Base-by-base conservation (phyloP, 2,797 vertebrate genomes). In the Chromobotia macracanthus region DNA sequence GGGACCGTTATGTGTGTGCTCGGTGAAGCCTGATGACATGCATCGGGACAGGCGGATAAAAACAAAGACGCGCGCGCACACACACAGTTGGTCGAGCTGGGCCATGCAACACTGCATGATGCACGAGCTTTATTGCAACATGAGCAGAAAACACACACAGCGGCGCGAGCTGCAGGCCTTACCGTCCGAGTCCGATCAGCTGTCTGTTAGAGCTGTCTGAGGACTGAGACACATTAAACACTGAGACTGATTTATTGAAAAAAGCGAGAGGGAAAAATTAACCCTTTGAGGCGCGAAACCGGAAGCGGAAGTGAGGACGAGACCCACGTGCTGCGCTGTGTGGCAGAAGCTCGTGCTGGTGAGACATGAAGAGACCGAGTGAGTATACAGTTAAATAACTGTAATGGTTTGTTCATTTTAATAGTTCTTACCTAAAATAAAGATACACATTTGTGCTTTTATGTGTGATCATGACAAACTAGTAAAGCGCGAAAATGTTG, bases 281-380 rank as follows among this genome's bases (percentile, higher is more conserved):
- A 85, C 85, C 83, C 79, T 80, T 82, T 56, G 18, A 25, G 16
- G 70, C 35, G 61, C 23, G 23, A 16, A 13, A 76, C n/a, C 82
- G 83, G 77, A 85, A 83, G 28, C 84, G 84, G 85, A 87, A 87
- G 83, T 51, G 50, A 53, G 7, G 67, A 64, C 46, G 7, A 8
- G 25, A 23, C 63, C 50, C 72, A 67, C 77, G 55, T 65, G 81
- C 72, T 38, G 53, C 67, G 28, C 35, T 18, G 77, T 76, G 81
- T 2, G 53, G 28, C 13, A 15, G 70, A 44, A 64, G 53, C 63
- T 61, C 76, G 80, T 76, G 72, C 38, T 23, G 11, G 1, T 12
- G 11, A 79, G 70, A 31, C 80, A 95, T 95, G 94, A 95, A 92
- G 28, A 88, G 94, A 76, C 93, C 93, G 4, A 93, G 94, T 95